Percentiles rank a stretch among this genome's conserved stretches.
phyloP scores from a whole-genome alignment of 1,140 invertebrate species.

The Diplogasteroides magnus region DNA sequence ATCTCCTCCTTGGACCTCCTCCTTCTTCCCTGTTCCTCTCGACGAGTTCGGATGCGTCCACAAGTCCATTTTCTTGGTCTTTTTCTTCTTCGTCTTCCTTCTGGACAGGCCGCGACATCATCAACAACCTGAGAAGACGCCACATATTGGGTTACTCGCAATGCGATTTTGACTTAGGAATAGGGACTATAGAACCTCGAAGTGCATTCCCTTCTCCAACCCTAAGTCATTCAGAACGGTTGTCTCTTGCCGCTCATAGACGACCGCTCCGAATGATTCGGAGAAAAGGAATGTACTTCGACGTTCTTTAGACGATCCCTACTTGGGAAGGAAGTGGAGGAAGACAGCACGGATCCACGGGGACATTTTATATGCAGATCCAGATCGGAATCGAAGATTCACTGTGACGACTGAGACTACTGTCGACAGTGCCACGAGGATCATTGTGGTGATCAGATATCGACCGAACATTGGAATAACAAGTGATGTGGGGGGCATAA shows the following conservation, averaged over 20 bases:
- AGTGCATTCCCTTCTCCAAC: no score
- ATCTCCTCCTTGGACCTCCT: not conserved
- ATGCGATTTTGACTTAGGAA: no score
- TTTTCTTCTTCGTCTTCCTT: constrained; percentile 55
- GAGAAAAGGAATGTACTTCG: no score
- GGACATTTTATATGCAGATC: constrained; percentile 75
- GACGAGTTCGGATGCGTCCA: not conserved
- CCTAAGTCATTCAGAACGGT: no score
- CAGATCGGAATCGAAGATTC: constrained; percentile 90
- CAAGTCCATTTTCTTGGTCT: not conserved
- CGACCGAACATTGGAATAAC: constrained; percentile 95
- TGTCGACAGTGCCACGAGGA: constrained; percentile 93
- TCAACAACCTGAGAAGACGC: constrained; percentile 44
- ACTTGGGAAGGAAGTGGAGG: constrained; percentile 75
- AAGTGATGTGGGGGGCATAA: constrained; percentile 96
- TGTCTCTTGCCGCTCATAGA: no score
- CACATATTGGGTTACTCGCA: no score
- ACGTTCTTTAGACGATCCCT: no score
- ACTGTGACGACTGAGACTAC: constrained; percentile 94
- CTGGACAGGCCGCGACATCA: constrained; percentile 49
- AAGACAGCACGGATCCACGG: constrained; percentile 87
- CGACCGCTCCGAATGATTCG: no score
- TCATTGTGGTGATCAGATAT: constrained; percentile 98
- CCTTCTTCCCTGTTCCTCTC: not conserved
- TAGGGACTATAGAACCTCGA: no score